Evolutionary conservation across 2,797 vertebrate species (phyloP).

Genomic region (Sardinella longiceps): DNA sequence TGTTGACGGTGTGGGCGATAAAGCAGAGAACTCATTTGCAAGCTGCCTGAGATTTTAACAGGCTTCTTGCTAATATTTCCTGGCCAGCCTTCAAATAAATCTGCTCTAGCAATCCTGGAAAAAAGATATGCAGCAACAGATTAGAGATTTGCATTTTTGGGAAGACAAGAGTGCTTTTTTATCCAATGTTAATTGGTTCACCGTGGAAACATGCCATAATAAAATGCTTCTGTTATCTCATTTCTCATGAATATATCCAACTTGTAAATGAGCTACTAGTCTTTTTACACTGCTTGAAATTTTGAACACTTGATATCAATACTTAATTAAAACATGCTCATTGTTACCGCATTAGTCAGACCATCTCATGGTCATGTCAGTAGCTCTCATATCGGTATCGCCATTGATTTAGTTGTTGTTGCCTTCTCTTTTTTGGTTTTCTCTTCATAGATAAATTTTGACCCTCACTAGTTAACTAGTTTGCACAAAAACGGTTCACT

Average conservation of each 20-base stretch:
- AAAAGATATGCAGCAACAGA: background rate
- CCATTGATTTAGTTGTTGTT: background rate
- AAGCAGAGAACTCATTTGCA: slow-evolving; percentile 2
- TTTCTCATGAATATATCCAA: background rate
- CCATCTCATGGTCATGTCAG: background rate
- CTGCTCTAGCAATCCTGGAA: background rate
- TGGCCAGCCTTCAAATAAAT: background rate
- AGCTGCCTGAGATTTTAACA: slow-evolving; percentile 1
- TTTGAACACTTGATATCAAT: background rate
- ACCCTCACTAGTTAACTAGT: too few species aligned
- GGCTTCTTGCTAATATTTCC: background rate
- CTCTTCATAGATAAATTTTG: slow-evolving; percentile 7
- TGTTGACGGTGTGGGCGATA: background rate
- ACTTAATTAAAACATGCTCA: background rate
- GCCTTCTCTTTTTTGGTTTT: background rate
- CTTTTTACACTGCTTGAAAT: background rate
- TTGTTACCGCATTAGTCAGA: background rate
- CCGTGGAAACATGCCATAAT: background rate
- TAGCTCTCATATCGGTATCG: background rate
- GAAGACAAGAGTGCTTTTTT: background rate
- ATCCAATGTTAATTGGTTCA: background rate
- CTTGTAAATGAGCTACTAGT: background rate
- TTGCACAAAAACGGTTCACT: too few species aligned
- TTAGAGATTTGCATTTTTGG: slow-evolving; percentile 5
- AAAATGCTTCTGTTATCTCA: background rate